phyloP scores from a whole-genome alignment of 2,797 vertebrate species.

The Bovichtus variegatus region DNA sequence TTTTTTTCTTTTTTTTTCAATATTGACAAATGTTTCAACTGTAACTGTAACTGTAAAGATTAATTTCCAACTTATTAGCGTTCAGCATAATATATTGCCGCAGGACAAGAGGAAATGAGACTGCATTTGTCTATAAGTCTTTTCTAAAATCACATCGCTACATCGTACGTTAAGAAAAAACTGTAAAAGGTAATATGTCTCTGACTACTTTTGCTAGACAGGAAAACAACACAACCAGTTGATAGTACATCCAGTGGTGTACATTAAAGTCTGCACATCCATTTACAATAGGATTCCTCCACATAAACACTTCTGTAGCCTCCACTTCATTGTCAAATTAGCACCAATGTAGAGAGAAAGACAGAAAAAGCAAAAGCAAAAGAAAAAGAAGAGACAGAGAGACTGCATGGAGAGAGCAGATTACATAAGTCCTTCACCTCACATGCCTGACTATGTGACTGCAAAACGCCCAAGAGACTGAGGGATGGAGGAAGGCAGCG shows the following conservation, averaged over 20 bases:
- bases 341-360: slow-evolving; percentile 19
- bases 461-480: slow-evolving; percentile 74
- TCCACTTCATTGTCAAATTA: slow-evolving; percentile 39
- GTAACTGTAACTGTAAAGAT: slow-evolving; percentile 17
- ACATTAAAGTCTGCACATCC: neutral
- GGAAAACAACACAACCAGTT: slow-evolving; percentile 7
- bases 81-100: neutral
- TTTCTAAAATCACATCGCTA: too few relatives aligned
- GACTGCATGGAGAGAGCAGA: slow-evolving; percentile 58
- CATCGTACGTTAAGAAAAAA: too few relatives aligned
- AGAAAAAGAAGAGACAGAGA: slow-evolving; percentile 39
- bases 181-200: neutral
- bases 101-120: neutral
- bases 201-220: slow-evolving; percentile 3
- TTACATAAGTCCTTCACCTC: slow-evolving; percentile 85
- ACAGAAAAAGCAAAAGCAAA: slow-evolving; percentile 19
- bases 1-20: slow-evolving; percentile 15
- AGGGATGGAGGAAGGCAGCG: slow-evolving; percentile 59
- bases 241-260: neutral
- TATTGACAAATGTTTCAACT: neutral
- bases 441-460: slow-evolving; percentile 85
- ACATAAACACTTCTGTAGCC: slow-evolving; percentile 30
- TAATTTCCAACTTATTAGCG: neutral
- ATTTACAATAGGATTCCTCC: slow-evolving; percentile 24
- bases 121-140: neutral